Percentiles rank a stretch among this genome's conserved stretches.
These are phyloP conservation scores for Aporrectodea caliginosa DNA, from an alignment of 1,140 invertebrate genomes.

Conservation along the genomic window DNA sequence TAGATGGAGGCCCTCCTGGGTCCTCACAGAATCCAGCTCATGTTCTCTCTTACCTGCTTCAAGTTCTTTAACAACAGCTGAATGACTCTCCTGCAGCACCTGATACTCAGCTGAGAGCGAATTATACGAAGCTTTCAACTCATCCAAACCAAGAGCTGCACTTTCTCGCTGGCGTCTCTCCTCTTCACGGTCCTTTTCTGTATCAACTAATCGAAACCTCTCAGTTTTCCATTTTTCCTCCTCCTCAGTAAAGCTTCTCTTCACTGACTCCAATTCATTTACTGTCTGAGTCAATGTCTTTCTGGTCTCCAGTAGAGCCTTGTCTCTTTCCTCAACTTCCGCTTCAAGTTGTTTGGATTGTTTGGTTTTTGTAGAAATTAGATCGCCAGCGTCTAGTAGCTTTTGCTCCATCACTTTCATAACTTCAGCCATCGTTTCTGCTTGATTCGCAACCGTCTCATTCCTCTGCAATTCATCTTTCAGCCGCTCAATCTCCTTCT, in stretches of 20 bases:
- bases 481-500: conserved; percentile 69
- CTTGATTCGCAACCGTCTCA: neutral
- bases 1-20: neutral
- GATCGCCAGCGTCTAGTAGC: neutral
- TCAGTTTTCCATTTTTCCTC: too few species aligned
- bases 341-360: conserved; percentile 41
- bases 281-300: conserved; percentile 25
- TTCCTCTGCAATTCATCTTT: conserved; percentile 64
- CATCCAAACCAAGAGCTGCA: neutral
- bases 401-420: neutral
- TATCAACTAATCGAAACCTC: too few species aligned
- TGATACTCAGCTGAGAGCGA: conserved; percentile 11
- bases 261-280: conserved; percentile 10
- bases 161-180: neutral
- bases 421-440: neutral
- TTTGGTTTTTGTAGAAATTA: neutral
- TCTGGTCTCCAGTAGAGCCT: conserved; percentile 22
- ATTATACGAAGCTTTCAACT: conserved; percentile 14
- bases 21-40: conserved; percentile 41
- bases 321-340: conserved; percentile 27
- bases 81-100: neutral
- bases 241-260: too few species aligned
- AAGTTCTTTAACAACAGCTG: conserved; percentile 5
- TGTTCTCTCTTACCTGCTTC: conserved; percentile 25
- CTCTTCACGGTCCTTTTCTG: too few species aligned